Conservation (phyloP, 2,113 vertebrate species). For the Pelobates fuscus region DNA sequence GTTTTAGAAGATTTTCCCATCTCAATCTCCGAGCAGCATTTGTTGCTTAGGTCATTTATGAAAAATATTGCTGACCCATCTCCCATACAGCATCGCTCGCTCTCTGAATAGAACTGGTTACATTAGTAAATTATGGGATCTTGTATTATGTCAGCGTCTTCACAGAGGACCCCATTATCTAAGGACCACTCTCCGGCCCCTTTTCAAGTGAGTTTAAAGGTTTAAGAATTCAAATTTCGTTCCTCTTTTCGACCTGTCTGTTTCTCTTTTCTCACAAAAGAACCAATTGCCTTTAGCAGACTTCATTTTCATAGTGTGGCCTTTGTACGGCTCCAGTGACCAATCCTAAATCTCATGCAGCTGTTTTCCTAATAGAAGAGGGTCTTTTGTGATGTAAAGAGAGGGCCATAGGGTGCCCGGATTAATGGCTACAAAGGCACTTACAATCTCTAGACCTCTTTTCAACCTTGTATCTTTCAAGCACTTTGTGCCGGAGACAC, state of each 20-base stretch:
- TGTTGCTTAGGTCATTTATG: neutral
- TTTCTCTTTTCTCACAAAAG: constrained; percentile 77
- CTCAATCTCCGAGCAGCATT: no score
- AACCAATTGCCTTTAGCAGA: constrained; percentile 80
- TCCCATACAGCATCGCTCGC: neutral
- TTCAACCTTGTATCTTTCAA: constrained; percentile 81
- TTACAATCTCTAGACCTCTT: constrained; percentile 86
- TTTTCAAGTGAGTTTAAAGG: constrained; percentile 21
- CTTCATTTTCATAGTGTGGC: constrained; percentile 75
- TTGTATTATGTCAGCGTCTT: no score
- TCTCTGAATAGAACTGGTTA: neutral
- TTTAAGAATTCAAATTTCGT: constrained; percentile 51
- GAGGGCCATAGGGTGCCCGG: constrained; percentile 75
- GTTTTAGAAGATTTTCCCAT: no score
- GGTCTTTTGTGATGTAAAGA: constrained; percentile 89
- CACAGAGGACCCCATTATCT: no score
- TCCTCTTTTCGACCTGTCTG: constrained; percentile 55
- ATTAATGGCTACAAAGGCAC: constrained; percentile 92
- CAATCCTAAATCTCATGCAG: constrained; percentile 80
- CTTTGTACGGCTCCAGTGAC: constrained; percentile 87
- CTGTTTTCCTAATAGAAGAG: constrained; percentile 85
- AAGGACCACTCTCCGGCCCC: neutral
- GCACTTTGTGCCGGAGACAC: constrained; percentile 85
- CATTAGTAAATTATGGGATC: no score
- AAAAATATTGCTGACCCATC: neutral